These are phyloP conservation scores for Ophioderma brevispina DNA, from an alignment of 35 echinoderm and acorn worm species.

Conservation along the genomic window DNA sequence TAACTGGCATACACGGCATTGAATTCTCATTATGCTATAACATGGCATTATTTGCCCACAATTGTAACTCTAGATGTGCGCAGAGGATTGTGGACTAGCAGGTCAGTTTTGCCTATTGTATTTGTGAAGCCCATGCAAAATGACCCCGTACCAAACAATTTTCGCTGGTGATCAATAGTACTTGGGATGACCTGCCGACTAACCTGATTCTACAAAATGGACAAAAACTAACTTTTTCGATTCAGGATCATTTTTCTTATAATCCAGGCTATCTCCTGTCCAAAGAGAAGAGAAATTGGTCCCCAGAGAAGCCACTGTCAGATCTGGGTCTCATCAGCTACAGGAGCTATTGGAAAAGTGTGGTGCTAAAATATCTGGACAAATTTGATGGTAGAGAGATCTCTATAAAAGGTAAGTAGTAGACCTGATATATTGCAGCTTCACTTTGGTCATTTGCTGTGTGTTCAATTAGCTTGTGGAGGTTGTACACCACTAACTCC, in stretches of 20 bases:
- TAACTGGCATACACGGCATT: too few species aligned
- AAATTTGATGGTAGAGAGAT: constrained; percentile 78
- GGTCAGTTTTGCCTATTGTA: too few species aligned
- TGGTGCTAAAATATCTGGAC: constrained; percentile 88
- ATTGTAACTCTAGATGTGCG: too few species aligned
- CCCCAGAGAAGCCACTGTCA: constrained; percentile 95
- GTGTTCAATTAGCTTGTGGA: too few species aligned
- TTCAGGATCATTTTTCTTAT: constrained; percentile 95
- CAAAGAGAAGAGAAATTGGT: constrained; percentile 96
- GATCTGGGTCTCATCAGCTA: constrained; percentile 98
- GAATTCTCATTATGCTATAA: too few species aligned
- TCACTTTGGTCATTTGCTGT: background rate
- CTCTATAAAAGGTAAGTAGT: constrained; percentile 93
- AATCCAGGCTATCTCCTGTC: constrained; percentile 88
- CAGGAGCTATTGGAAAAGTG: constrained; percentile 96
- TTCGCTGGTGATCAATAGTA: too few species aligned
- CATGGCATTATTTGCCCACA: too few species aligned
- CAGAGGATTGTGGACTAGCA: too few species aligned
- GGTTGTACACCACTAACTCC: too few species aligned
- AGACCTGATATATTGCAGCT: too few species aligned
- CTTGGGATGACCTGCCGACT: constrained; percentile 90
- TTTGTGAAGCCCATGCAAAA: too few species aligned
- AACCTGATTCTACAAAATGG: constrained; percentile 95
- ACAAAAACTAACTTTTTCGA: constrained; percentile 97
- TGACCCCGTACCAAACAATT: too few species aligned